Base-by-base conservation (phyloP, 2,113 vertebrate genomes). In the Motacilla alba region DNA sequence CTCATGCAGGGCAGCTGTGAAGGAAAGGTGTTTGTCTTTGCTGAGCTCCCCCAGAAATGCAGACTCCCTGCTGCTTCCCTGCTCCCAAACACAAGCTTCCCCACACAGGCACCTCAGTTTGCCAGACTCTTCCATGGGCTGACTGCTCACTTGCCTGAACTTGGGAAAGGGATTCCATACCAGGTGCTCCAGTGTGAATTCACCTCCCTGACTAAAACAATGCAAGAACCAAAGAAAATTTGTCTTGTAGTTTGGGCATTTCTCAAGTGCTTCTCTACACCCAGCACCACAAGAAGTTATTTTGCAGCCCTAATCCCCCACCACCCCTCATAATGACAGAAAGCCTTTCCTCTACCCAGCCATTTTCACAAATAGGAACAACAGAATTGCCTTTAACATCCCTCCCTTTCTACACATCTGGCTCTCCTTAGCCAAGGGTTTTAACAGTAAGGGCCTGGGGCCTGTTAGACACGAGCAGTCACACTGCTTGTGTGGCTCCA, bases 81-180 rank as follows among this genome's bases (percentile, higher is more conserved):
- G 60, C 47, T 66, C 44, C 26, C 62, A 59, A 63, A 21, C 66
- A 67, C 39, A 30, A 70, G 41, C 16, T 67, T n/a, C 44, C 62
- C 2, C 0, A 52, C 11, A 9, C 2, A 27, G 79, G 49, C 68
- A 69, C 58, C n/a, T 44, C 2, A 0, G 4, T 55, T 59, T 72
- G 23, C 19, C 67, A 68, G 67, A 11, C 21, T 50, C 43, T 59
- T 66, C 28, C 52, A 35, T 21, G 52, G 33, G 30, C 60, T 39
- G 18, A 59, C 43, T 79, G 4, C 35, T 72, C 70, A 37, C 70
- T 39, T 50, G 31, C 49, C 53, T 0, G 0, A 49, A 43, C 18
- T 35, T 2, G 2, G 63, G 63, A 43, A 76, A 69, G 24, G 37
- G 50, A n/a, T 59, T 74, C 1, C 0, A 5, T 27, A 68, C 17